Evolutionary conservation across 2,888 invertebrate genomes (phyloP).

Genomic region (Plagodis pulveraria): DNA sequence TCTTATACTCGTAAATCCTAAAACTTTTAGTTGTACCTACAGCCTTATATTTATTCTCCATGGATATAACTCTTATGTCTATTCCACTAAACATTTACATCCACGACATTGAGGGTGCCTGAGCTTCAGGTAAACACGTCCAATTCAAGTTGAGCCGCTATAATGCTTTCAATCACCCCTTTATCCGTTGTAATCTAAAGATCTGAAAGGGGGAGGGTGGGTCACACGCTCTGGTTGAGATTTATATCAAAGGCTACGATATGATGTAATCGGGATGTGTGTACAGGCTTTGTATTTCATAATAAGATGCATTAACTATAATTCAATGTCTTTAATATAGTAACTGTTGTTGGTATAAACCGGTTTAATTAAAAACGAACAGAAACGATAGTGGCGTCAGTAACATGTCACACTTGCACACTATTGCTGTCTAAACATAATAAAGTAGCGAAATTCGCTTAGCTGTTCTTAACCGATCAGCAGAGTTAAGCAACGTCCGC

Average conservation of each 20-base stretch:
- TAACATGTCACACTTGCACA: too few species aligned
- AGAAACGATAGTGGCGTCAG: too few species aligned
- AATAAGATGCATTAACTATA: conserved; percentile 59
- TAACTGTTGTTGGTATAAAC: conserved; percentile 6
- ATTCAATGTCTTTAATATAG: conserved; percentile 45
- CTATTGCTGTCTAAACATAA: too few species aligned
- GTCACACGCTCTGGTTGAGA: conserved; percentile 48
- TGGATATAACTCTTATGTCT: conserved; percentile 11
- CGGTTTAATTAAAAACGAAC: too few species aligned
- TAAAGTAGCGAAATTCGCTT: too few species aligned
- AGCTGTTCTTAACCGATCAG: too few species aligned
- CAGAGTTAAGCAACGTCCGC: too few species aligned
- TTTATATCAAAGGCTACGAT: conserved; percentile 52
- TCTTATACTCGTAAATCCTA: too few species aligned
- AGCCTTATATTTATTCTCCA: too few species aligned
- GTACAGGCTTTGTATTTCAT: conserved; percentile 58
- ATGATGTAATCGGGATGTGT: conserved; percentile 54
- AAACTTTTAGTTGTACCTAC: too few species aligned
- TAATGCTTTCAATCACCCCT: conserved; percentile 64
- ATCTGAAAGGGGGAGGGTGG: conserved; percentile 48
- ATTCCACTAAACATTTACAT: conserved; percentile 47
- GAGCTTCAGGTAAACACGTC: conserved; percentile 71
- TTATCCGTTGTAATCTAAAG: conserved; percentile 62
- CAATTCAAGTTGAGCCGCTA: conserved; percentile 58
- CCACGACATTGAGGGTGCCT: conserved; percentile 55